These are phyloP conservation scores for Papilio polyxenes DNA, from an alignment of 1,140 invertebrate genomes.

Conservation along the genomic window DNA sequence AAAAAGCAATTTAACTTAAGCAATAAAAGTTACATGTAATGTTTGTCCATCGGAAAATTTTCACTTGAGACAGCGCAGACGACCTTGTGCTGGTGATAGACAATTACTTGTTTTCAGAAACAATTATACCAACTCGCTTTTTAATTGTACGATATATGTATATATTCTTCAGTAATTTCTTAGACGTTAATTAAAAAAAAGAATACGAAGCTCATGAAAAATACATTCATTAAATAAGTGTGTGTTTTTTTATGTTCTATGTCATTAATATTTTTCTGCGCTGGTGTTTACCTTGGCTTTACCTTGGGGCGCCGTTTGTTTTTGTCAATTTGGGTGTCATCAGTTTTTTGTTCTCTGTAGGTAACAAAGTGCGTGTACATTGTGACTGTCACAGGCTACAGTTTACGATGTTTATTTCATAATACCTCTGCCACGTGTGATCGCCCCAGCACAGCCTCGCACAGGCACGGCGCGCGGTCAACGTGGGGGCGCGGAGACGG, in stretches of 20 bases:
- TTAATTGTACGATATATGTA: not conserved
- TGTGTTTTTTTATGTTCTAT: too few species aligned
- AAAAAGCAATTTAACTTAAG: slow-evolving; percentile 28
- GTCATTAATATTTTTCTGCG: not conserved
- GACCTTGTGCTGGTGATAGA: not conserved
- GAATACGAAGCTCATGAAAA: not conserved
- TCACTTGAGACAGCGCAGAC: not conserved
- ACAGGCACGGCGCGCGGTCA: not conserved
- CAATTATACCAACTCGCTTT: not conserved
- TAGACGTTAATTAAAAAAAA: not conserved
- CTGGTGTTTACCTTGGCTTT: not conserved
- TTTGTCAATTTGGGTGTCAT: not conserved
- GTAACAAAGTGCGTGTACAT: not conserved
- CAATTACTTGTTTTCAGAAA: not conserved
- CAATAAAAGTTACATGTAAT: slow-evolving; percentile 26
- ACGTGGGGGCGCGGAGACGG: not conserved
- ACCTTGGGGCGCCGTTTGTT: not conserved
- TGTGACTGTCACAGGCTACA: not conserved
- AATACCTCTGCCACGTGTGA: not conserved
- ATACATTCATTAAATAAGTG: not conserved
- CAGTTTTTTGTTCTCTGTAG: not conserved
- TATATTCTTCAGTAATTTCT: not conserved
- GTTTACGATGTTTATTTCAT: slow-evolving; percentile 6
- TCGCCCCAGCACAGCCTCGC: not conserved
- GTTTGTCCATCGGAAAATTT: slow-evolving; percentile 13